phyloP scores from a whole-genome alignment of 37 sponge, comb jelly and placozoan genomes.

The Spongilla lacustris region DNA sequence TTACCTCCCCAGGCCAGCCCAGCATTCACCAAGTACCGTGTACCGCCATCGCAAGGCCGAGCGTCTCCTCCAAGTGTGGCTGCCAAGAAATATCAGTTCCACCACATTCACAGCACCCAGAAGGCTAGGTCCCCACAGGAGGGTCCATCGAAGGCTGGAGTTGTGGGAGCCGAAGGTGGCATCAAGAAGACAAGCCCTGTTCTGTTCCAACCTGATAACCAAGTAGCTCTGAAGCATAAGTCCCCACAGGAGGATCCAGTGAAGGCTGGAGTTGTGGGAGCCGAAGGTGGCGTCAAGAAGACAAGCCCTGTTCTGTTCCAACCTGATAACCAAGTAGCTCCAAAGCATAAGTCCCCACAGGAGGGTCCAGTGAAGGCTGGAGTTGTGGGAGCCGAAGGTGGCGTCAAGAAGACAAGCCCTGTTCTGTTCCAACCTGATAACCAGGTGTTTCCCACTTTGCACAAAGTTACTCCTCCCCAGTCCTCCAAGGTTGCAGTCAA shows the following conservation, averaged over 20 bases:
- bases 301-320: too few species aligned
- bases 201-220: too few species aligned
- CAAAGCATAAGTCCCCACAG: background rate
- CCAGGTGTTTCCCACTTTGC: too few species aligned
- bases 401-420: background rate
- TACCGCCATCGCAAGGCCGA: background rate
- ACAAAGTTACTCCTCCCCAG: background rate
- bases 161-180: too few species aligned
- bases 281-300: too few species aligned
- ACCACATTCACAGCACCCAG: background rate
- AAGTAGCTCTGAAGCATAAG: too few species aligned
- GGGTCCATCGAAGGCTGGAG: too few species aligned
- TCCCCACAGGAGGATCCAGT: too few species aligned
- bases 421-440: background rate
- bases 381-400: background rate
- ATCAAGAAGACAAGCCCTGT: too few species aligned
- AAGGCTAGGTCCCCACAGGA: background rate
- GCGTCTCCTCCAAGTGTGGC: background rate
- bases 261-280: too few species aligned
- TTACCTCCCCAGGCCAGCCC: background rate
- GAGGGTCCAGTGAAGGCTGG: background rate
- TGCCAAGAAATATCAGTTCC: background rate
- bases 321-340: too few species aligned
- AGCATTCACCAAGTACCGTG: background rate
- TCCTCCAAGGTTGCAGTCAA: background rate